These are phyloP conservation scores for Morpho achilles DNA, from an alignment of 2,888 invertebrate genomes.

Conservation along the genomic window DNA sequence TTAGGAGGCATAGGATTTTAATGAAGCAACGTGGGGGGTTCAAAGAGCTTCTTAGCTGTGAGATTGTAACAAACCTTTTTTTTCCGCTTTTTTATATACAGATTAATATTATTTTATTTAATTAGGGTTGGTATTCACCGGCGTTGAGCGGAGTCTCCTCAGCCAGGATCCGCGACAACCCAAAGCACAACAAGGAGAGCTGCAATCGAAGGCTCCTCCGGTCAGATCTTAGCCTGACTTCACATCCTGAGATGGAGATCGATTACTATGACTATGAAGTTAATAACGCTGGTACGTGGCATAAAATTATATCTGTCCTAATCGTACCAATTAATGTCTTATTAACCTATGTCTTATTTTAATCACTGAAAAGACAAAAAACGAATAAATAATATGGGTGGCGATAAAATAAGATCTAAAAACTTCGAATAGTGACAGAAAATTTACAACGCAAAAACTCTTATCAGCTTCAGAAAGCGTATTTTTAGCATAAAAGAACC, in stretches of 20 bases:
- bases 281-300: slow-evolving; percentile 78
- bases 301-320: background rate
- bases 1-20: too few species aligned
- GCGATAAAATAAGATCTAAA: too few species aligned
- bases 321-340: background rate
- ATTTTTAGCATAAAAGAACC: too few species aligned
- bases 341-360: background rate
- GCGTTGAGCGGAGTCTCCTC: slow-evolving; percentile 83
- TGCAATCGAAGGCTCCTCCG: slow-evolving; percentile 84
- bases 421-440: too few species aligned
- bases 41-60: too few species aligned
- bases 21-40: too few species aligned
- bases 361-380: background rate
- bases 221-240: slow-evolving; percentile 88
- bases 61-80: too few species aligned
- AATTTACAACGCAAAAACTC: too few species aligned
- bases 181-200: slow-evolving; percentile 88
- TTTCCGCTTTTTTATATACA: too few species aligned
- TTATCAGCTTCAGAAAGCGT: too few species aligned
- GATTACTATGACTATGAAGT: slow-evolving; percentile 95
- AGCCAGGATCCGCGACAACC: slow-evolving; percentile 82
- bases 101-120: background rate
- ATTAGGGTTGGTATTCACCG: slow-evolving; percentile 85
- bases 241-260: slow-evolving; percentile 88
- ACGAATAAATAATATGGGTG: too few species aligned